Conservation (phyloP, 2,113 vertebrate species). For the Pelobates fuscus region DNA sequence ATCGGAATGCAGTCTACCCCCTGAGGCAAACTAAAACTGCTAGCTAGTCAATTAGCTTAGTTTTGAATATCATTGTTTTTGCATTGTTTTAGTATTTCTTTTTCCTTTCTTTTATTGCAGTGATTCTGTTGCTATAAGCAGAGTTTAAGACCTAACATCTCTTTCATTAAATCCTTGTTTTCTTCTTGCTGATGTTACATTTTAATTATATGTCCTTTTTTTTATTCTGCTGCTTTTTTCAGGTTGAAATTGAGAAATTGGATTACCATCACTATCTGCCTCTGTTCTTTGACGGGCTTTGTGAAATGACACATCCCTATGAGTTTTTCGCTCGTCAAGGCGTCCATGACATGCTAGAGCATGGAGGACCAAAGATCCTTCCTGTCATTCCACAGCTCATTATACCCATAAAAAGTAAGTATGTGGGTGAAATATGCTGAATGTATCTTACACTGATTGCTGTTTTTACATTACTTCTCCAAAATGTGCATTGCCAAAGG, state of each 20-base stretch:
- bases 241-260: conserved; percentile 90
- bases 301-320: conserved; percentile 86
- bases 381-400: conserved; percentile 92
- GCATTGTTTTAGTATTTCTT: conserved; percentile 15
- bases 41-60: conserved; percentile 24
- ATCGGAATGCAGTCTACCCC: conserved; percentile 3
- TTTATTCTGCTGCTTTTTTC: conserved; percentile 54
- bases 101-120: conserved; percentile 13
- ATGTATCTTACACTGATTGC: conserved; percentile 10
- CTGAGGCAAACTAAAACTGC: conserved; percentile 3
- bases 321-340: conserved; percentile 92
- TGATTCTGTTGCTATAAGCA: not conserved
- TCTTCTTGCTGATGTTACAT: not conserved
- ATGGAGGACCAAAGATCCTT: conserved; percentile 85
- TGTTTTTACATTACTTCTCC: not conserved
- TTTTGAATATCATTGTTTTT: conserved; percentile 13
- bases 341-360: conserved; percentile 90
- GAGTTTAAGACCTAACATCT: not conserved
- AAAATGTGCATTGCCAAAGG: not conserved
- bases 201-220: conserved; percentile 30
- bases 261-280: conserved; percentile 91
- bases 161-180: conserved; percentile 16
- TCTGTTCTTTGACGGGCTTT: conserved; percentile 90
- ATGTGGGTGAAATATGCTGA: conserved; percentile 11
- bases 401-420: conserved; percentile 91